Percentiles rank a stretch among this genome's conserved stretches.
Evolutionary conservation across 2,113 vertebrate genomes (phyloP).

Genomic region (Lamprotornis superbus): DNA sequence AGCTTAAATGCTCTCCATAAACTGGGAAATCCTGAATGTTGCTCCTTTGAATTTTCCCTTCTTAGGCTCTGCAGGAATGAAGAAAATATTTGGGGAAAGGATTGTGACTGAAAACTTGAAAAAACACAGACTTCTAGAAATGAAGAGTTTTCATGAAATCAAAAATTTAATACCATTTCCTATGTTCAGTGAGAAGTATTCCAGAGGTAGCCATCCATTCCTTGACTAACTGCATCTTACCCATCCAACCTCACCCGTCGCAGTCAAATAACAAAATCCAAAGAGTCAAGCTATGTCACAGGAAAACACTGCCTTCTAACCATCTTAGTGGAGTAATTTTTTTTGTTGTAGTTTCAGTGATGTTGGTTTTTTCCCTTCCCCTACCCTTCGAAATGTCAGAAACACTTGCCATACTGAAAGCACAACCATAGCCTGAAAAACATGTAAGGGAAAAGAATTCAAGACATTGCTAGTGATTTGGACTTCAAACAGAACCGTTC

Average conservation of each 20-base stretch:
- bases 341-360: not conserved
- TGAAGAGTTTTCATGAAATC: not conserved
- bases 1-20: not conserved
- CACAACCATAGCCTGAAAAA: not conserved
- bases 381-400: not conserved
- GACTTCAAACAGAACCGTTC: not conserved
- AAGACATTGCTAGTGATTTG: not conserved
- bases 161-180: not conserved
- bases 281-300: not conserved
- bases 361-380: rapidly evolving
- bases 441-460: not conserved
- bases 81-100: not conserved
- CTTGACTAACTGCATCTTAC: not conserved
- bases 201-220: not conserved
- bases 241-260: not conserved
- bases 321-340: not conserved
- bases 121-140: not conserved
- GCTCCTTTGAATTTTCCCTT: not conserved
- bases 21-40: not conserved
- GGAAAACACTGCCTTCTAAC: not conserved
- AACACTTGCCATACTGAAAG: not conserved
- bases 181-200: not conserved
- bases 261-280: not conserved
- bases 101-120: not conserved
- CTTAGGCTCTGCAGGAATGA: not conserved